These are phyloP conservation scores for Anguilla obscura DNA, from an alignment of 2,797 vertebrate species.

Conservation along the genomic window DNA sequence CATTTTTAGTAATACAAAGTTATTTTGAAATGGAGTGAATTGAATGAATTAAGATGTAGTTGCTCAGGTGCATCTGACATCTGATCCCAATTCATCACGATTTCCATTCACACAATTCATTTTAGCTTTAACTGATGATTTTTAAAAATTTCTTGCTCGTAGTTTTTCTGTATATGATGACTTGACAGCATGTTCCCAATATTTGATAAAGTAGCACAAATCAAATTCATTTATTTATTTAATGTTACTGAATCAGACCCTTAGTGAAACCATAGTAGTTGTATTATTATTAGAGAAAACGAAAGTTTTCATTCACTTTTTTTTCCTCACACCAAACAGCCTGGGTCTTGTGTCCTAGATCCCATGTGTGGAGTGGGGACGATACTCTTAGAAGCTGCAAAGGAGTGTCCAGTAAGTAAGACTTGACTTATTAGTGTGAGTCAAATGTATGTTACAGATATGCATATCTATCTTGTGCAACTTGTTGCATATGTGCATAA, in stretches of 20 bases:
- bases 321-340: constrained; percentile 56
- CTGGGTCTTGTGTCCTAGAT: constrained; percentile 81
- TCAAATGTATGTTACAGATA: neutral
- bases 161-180: neutral
- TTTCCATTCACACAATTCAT: neutral
- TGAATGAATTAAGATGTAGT: too few species aligned
- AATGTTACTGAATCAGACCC: neutral
- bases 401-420: constrained; percentile 81
- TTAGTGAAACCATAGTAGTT: neutral
- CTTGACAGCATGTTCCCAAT: neutral
- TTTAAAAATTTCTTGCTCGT: neutral
- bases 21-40: too few species aligned
- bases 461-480: too few species aligned
- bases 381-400: constrained; percentile 87
- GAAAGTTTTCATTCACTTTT: neutral
- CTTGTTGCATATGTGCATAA: too few species aligned
- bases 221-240: neutral
- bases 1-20: too few species aligned
- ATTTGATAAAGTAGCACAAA: neutral
- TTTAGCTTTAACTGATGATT: neutral
- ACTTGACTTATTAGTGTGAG: neutral
- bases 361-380: constrained; percentile 96
- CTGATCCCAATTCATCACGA: too few species aligned
- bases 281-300: neutral
- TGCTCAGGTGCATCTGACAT: too few species aligned